Conservation (phyloP, 2,113 vertebrate genomes). For the Malurus alboscapulatus region DNA sequence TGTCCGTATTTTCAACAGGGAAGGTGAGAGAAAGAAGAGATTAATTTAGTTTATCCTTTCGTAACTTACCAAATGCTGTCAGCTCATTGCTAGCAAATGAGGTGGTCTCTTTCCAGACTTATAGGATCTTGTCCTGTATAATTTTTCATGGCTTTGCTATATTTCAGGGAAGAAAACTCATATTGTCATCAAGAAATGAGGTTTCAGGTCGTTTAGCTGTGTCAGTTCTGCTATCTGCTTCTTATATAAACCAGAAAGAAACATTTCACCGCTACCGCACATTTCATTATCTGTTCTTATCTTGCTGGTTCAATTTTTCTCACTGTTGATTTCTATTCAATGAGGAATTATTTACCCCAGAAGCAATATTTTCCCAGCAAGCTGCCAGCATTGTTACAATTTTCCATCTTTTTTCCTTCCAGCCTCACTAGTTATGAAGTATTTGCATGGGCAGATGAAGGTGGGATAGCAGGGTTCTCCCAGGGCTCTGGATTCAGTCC, state of each 20-base stretch:
- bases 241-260: background rate
- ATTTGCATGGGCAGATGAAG: background rate
- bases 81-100: background rate
- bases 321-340: background rate
- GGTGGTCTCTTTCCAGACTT: background rate
- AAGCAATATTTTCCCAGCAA: background rate
- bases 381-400: background rate
- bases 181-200: background rate
- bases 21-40: background rate
- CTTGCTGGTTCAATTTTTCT: background rate
- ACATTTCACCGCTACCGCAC: background rate
- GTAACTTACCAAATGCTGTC: background rate
- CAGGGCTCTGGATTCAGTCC: background rate
- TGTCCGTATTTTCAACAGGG: background rate
- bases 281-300: background rate
- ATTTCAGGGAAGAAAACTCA: background rate
- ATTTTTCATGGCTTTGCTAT: background rate
- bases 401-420: background rate
- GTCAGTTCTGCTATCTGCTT: background rate
- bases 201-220: background rate
- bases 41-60: background rate
- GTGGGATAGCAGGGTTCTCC: background rate
- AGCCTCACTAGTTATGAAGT: background rate
- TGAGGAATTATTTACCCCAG: background rate
- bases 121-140: background rate